phyloP scores from a whole-genome alignment of 1,140 invertebrate species.

The Anastrepha ludens region DNA sequence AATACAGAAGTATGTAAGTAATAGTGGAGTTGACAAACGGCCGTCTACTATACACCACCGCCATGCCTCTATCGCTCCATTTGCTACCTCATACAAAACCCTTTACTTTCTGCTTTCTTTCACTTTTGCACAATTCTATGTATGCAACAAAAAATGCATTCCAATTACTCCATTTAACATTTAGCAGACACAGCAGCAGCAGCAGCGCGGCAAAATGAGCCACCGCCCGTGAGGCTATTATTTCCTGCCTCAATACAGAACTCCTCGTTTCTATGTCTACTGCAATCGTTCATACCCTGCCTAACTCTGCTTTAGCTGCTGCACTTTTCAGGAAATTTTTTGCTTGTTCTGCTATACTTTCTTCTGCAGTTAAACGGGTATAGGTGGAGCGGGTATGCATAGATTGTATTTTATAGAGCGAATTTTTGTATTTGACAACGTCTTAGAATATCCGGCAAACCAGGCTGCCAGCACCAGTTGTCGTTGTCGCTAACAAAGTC shows the following conservation, averaged over 20 bases:
- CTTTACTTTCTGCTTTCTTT: constrained; percentile 1
- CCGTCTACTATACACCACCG: background rate
- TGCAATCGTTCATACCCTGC: background rate
- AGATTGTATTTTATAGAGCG: constrained; percentile 24
- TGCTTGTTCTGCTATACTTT: background rate
- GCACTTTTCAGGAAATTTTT: constrained; percentile 1
- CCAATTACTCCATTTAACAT: constrained; percentile 23
- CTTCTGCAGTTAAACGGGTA: background rate
- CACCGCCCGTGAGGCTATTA: constrained; percentile 36
- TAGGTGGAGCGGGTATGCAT: background rate
- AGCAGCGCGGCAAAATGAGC: background rate
- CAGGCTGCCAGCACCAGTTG: constrained; percentile 23
- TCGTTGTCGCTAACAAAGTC: constrained; percentile 13
- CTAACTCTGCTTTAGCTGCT: background rate
- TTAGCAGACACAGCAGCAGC: background rate
- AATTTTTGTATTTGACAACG: constrained; percentile 45
- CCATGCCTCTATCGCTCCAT: background rate
- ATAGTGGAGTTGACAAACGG: constrained; percentile 30
- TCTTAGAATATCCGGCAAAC: constrained; percentile 45
- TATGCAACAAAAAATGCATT: constrained; percentile 24
- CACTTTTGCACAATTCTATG: background rate
- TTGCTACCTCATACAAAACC: background rate
- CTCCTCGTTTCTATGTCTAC: constrained; percentile 37
- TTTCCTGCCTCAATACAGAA: constrained; percentile 44
- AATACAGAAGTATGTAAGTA: background rate